Evolutionary conservation across 2,113 vertebrate genomes (phyloP).

Genomic region (Numida meleagris): DNA sequence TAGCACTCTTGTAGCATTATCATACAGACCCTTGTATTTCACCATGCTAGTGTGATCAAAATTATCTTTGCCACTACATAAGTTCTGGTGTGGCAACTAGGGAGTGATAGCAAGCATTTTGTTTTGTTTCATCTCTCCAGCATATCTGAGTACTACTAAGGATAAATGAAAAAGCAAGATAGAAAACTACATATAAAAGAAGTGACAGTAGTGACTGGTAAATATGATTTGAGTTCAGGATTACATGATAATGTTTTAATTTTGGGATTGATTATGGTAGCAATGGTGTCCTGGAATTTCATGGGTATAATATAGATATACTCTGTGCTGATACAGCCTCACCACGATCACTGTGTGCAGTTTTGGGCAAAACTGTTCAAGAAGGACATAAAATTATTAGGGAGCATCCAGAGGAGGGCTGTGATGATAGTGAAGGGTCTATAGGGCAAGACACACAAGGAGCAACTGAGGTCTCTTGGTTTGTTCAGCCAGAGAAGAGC

Average conservation of each 20-base stretch:
- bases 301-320: not conserved
- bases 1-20: not conserved
- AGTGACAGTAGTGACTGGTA: not conserved
- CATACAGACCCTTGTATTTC: not conserved
- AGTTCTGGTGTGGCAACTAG: not conserved
- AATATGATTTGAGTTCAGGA: not conserved
- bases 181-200: not conserved
- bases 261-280: not conserved
- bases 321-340: not conserved
- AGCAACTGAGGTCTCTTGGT: not conserved
- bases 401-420: not conserved
- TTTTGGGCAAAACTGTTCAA: not conserved
- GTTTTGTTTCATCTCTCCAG: not conserved
- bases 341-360: not conserved
- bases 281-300: not conserved
- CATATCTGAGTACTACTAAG: not conserved
- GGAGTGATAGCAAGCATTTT: not conserved
- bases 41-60: not conserved
- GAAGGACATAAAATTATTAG: not conserved
- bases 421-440: not conserved
- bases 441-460: not conserved
- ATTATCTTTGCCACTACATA: not conserved
- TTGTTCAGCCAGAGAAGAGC: not conserved
- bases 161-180: not conserved
- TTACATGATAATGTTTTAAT: not conserved